phyloP scores from a whole-genome alignment of 1,140 invertebrate species.

The Akabosia matsudoensis region DNA sequence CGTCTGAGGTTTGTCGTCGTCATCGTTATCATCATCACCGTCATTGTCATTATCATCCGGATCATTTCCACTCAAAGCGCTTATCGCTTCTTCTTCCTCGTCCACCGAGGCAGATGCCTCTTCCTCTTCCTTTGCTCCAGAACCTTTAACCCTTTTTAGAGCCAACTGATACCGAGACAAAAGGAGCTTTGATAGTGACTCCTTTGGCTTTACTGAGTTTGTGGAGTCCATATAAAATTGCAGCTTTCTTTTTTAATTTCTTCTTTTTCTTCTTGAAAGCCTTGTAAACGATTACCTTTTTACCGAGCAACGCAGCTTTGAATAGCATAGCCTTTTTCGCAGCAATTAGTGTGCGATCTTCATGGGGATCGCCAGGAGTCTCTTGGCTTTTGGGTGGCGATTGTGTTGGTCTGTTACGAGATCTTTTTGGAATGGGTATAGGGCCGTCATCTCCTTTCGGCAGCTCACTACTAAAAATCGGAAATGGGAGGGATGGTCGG shows the following conservation, averaged over 20 bases:
- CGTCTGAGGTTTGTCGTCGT: not conserved
- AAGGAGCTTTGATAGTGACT: not conserved
- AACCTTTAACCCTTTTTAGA: not conserved
- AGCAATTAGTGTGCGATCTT: not conserved
- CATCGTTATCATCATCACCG: slow-evolving; percentile 9
- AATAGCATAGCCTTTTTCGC: not conserved
- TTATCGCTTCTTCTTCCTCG: not conserved
- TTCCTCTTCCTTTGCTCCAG: not conserved
- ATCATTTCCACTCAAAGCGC: not conserved
- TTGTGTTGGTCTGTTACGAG: not conserved
- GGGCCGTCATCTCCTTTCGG: not conserved
- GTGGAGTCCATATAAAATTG: not conserved
- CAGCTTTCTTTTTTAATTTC: slow-evolving; percentile 18
- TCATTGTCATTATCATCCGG: not conserved
- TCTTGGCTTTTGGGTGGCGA: not conserved
- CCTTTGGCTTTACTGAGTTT: not conserved
- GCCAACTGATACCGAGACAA: not conserved
- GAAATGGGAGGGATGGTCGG: not conserved
- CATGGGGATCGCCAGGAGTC: too few relatives aligned
- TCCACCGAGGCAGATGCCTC: not conserved
- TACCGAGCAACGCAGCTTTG: not conserved
- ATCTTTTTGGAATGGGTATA: not conserved
- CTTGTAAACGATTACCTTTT: not conserved
- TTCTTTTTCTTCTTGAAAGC: slow-evolving; percentile 10
- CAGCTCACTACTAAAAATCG: not conserved